These are phyloP conservation scores for Lepidocyrtoides sp. DNA, from an alignment of 2,888 invertebrate genomes.

Conservation along the genomic window DNA sequence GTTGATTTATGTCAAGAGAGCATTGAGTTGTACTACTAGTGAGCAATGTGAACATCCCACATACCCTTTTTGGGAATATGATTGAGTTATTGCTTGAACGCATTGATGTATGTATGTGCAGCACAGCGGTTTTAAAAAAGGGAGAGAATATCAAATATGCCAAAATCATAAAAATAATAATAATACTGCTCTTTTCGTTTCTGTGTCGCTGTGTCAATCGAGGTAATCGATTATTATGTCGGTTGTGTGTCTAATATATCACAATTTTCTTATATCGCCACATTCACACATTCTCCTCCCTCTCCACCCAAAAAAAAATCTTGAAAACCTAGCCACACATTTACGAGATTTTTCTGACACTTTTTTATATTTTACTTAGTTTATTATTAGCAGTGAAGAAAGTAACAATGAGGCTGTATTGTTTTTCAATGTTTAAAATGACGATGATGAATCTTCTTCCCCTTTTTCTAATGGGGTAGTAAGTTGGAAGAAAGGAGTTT, in stretches of 20 bases:
- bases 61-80: slow-evolving; percentile 4
- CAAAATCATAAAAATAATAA: neutral
- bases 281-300: neutral
- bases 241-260: neutral
- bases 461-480: neutral
- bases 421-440: neutral
- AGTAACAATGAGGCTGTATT: neutral
- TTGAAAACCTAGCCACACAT: no score
- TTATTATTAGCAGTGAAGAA: neutral
- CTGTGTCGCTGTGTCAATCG: neutral
- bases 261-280: neutral
- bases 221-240: slow-evolving; percentile 15
- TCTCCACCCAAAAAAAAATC: neutral
- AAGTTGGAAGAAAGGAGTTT: neutral
- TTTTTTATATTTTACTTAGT: neutral
- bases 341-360: no score
- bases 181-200: neutral
- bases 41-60: neutral
- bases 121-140: neutral
- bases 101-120: neutral
- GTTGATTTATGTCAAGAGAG: slow-evolving; percentile 45
- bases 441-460: neutral
- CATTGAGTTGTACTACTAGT: neutral
- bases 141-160: neutral
- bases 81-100: slow-evolving; percentile 14